phyloP scores from a whole-genome alignment of 2,113 vertebrate genomes.

The Pristiophorus japonicus region DNA sequence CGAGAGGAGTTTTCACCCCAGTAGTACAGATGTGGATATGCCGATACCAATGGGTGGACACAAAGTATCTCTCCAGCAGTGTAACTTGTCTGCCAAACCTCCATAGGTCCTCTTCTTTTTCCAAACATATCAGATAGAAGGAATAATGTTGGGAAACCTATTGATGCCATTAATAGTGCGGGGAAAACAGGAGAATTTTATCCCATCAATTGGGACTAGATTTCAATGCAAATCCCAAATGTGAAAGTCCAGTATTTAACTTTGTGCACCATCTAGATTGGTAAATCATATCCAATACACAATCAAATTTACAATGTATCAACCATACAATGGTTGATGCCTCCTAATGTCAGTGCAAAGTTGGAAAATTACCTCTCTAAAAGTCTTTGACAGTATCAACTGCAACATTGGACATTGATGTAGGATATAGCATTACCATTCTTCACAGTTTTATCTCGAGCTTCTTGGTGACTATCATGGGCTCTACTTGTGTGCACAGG shows the following conservation, averaged over 20 bases:
- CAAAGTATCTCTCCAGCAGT: neutral
- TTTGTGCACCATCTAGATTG: neutral
- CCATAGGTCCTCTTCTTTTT: too few species aligned
- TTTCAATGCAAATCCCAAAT: neutral
- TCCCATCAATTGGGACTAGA: neutral
- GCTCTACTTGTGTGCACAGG: neutral
- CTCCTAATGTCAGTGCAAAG: neutral
- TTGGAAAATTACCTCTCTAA: neutral
- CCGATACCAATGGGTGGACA: neutral
- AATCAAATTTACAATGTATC: neutral
- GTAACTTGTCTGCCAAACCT: too few species aligned
- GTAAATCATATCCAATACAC: neutral
- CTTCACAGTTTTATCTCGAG: neutral
- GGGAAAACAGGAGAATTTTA: neutral
- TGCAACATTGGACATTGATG: neutral
- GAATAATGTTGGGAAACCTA: too few species aligned
- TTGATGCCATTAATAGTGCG: neutral
- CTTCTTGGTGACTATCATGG: neutral
- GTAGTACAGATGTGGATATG: neutral
- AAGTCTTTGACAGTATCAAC: neutral
- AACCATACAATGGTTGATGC: neutral
- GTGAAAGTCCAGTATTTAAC: neutral
- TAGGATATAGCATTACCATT: neutral
- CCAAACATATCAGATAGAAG: too few species aligned
- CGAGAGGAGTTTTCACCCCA: neutral